Conservation (phyloP, 2,797 vertebrate genomes). For the Ciconia nigra region DNA sequence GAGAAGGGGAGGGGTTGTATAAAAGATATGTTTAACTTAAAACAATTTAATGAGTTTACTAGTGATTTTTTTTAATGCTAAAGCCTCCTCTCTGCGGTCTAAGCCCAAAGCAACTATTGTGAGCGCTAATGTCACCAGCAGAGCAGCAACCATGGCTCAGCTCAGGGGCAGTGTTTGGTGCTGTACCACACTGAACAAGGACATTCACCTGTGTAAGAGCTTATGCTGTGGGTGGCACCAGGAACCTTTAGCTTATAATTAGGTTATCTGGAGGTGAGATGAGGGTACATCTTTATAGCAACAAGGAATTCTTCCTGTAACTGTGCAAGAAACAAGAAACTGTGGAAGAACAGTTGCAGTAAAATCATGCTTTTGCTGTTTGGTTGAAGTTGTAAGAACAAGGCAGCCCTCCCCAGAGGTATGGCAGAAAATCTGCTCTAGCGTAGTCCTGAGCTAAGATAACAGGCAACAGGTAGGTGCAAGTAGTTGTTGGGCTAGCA, state of each 20-base stretch:
- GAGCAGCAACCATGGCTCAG: not conserved
- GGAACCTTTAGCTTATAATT: not conserved
- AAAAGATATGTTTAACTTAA: not conserved
- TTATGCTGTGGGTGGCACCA: not conserved
- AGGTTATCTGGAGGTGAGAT: not conserved
- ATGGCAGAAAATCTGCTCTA: not conserved
- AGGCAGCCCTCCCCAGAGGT: not conserved
- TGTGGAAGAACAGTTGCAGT: not conserved
- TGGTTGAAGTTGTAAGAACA: not conserved
- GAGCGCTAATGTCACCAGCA: not conserved
- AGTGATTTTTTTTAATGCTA: not conserved
- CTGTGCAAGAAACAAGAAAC: not conserved
- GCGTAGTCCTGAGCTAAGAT: not conserved
- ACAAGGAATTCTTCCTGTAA: not conserved
- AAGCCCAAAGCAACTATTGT: not conserved
- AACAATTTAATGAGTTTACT: not conserved
- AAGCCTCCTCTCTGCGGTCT: not conserved
- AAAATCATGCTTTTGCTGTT: not conserved
- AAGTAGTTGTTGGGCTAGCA: not conserved
- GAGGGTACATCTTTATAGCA: not conserved
- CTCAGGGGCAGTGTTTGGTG: not conserved
- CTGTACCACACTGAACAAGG: not conserved
- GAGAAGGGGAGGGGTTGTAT: not conserved
- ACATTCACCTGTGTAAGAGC: not conserved
- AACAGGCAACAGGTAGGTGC: not conserved